Base-by-base conservation (phyloP, 1,140 invertebrate species). In the Drosophila littoralis region DNA sequence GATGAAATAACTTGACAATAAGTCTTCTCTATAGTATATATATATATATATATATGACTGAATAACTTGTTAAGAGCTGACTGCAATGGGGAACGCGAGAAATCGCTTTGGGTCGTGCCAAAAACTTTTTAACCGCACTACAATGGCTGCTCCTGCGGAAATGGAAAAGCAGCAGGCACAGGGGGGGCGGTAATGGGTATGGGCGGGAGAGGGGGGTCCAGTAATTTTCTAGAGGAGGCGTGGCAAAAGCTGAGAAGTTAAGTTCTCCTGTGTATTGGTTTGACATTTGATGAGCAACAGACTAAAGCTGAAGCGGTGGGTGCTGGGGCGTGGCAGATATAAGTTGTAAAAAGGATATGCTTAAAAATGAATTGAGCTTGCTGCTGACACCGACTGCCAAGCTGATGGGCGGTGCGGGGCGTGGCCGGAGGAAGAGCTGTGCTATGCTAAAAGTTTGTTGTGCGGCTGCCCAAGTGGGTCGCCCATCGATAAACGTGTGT, bases 331-430 rank as follows among this genome's bases (percentile, higher is more conserved):
- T 10, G 28, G 54, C 60, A 55, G 57, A 75, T 61, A 64, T 65
- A 76, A 72, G 59, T 77, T 88, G 73, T 75, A 77, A 83, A 75
- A 75, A 66, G 82, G 77, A 89, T 84, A 75, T 84, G 71, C 75
- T 89, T 79, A 81, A 89, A 84, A 89, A 81, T 78, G 85, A 90
- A 84, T 89, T 89, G 71, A 89, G 84, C 85, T 89, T 89, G 84
- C 71, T 71, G 55, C 54, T 78, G 66, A 69, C 67, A 75, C 59
- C 15, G 38, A 55, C 55, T 50, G 48, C 64, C 33, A 58, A 40
- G 36, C 22, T 32, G 48, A 8, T 52, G 48, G 55, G 48, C 48
- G 38, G n/a, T 28, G 46, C 12, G 15, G 33, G 71, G 54, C 61
- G 43, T 46, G 54, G 33, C 17, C 43, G 6, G 28, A 52, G 28